Evolutionary conservation across 2,888 invertebrate species (phyloP).

Genomic region (Lucinisca nassula): DNA sequence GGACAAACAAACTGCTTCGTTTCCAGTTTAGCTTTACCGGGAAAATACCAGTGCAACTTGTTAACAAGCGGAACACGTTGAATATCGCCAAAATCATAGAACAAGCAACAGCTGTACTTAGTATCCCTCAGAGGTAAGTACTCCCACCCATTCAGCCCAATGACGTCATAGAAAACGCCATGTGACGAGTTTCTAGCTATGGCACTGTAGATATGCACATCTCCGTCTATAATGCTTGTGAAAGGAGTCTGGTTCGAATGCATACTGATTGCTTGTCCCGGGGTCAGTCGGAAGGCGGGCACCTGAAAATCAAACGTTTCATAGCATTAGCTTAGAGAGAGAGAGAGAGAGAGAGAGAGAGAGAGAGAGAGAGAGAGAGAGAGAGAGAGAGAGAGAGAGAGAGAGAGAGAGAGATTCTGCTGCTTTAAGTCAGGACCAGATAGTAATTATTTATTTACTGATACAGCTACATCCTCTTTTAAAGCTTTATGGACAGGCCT

Average conservation of each 20-base stretch:
- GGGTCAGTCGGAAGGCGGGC: not conserved
- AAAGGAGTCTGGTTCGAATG: not conserved
- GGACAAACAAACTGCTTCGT: constrained; percentile 40
- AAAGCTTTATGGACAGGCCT: too few species aligned
- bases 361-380: too few species aligned
- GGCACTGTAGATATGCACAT: constrained; percentile 40
- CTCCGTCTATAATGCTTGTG: not conserved
- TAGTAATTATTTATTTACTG: too few species aligned
- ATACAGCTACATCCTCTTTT: too few species aligned
- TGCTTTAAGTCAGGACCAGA: too few species aligned
- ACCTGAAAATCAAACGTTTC: not conserved
- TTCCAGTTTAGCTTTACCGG: constrained; percentile 24
- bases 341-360: too few species aligned
- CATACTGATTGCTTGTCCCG: not conserved
- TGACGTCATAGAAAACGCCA: not conserved
- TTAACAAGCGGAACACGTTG: not conserved
- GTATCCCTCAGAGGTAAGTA: not conserved
- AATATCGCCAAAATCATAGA: constrained; percentile 4
- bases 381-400: too few species aligned
- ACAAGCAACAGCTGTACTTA: constrained; percentile 26
- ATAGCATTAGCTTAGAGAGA: too few species aligned
- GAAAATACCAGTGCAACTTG: constrained; percentile 26
- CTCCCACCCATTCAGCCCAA: constrained; percentile 41
- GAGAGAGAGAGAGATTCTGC: too few species aligned
- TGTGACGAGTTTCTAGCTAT: constrained; percentile 28